Conservation (phyloP, 2,888 invertebrate species). For the Mythimna impura region DNA sequence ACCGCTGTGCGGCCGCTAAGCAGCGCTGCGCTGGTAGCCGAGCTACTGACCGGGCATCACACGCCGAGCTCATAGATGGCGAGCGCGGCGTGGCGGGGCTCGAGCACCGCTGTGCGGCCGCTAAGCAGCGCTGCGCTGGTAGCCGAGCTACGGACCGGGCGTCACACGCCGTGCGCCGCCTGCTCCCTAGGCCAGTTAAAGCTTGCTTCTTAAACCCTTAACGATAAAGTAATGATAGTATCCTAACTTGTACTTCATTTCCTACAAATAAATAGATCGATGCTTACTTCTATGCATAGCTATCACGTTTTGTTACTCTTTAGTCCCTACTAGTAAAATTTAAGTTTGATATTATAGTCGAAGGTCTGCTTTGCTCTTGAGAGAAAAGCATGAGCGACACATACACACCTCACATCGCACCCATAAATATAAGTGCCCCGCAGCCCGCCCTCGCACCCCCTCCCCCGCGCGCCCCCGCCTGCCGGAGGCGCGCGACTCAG, state of each 20-base stretch:
- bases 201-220: conserved; percentile 72
- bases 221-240: conserved; percentile 68
- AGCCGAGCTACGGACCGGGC: too few relatives aligned
- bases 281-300: conserved; percentile 66
- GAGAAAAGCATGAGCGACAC: conserved; percentile 41
- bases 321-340: conserved; percentile 46
- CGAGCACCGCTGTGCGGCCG: too few relatives aligned
- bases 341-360: conserved; percentile 43
- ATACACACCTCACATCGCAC: conserved; percentile 27
- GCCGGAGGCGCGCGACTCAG: not conserved
- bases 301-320: conserved; percentile 69
- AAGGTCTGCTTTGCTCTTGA: conserved; percentile 35
- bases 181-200: conserved; percentile 71
- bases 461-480: too few relatives aligned
- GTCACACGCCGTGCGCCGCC: conserved; percentile 9
- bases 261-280: conserved; percentile 81
- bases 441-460: not conserved
- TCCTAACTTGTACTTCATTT: conserved; percentile 84
- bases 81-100: too few relatives aligned
- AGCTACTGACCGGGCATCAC: too few relatives aligned
- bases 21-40: too few relatives aligned
- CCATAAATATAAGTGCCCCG: conserved; percentile 18
- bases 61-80: too few relatives aligned
- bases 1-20: too few relatives aligned
- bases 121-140: too few relatives aligned